phyloP scores from a whole-genome alignment of 2,113 vertebrate species.

The Tonatia bakeri region DNA sequence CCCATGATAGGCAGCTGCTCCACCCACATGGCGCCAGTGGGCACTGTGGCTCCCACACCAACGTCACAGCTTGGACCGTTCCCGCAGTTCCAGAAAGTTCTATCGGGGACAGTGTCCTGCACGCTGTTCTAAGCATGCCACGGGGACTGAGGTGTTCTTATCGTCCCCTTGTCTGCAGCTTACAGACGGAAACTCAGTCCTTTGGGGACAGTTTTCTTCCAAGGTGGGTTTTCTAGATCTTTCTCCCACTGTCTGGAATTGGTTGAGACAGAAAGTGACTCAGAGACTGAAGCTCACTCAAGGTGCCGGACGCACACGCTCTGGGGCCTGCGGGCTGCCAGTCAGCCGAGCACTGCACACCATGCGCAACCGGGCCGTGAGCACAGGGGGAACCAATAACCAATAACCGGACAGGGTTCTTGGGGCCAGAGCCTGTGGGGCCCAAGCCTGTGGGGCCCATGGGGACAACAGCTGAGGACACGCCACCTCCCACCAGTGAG shows the following conservation, averaged over 20 bases:
- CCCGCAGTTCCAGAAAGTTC: background rate
- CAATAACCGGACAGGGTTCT: too few species aligned
- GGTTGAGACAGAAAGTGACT: background rate
- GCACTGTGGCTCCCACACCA: background rate
- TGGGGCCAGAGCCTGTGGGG: too few species aligned
- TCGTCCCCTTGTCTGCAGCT: rapidly evolving
- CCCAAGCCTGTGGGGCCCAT: too few species aligned
- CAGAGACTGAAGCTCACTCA: background rate
- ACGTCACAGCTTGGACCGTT: background rate
- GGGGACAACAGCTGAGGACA: background rate
- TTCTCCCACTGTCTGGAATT: background rate
- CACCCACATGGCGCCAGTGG: background rate
- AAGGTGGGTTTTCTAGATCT: background rate
- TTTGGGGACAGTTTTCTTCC: background rate
- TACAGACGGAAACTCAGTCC: background rate
- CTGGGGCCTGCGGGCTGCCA: background rate
- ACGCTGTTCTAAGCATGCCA: background rate
- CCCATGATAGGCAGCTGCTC: rapidly evolving
- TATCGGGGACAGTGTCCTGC: rapidly evolving
- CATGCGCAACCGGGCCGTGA: background rate
- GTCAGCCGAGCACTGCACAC: background rate
- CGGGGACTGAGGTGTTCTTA: rapidly evolving
- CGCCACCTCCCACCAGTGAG: too few species aligned
- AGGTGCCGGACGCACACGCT: background rate
- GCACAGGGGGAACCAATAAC: background rate